These are phyloP conservation scores for Prostheceraeus crozeri DNA, from an alignment of 2,888 invertebrate species.

Conservation along the genomic window DNA sequence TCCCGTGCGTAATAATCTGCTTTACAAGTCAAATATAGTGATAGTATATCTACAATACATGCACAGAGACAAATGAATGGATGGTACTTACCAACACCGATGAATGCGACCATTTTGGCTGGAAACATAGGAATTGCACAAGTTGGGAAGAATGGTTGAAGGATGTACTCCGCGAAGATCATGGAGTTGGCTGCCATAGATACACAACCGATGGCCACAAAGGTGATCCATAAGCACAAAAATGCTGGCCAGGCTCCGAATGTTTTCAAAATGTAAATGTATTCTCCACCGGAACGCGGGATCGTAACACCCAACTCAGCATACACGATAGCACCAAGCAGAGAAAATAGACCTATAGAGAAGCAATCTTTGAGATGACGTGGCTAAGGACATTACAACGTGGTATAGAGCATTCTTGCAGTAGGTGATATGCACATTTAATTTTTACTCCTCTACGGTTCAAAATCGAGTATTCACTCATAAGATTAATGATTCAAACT, in stretches of 20 bases:
- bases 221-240: constrained; percentile 52
- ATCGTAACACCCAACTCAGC: constrained; percentile 83
- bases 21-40: too few relatives aligned
- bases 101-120: constrained; percentile 46
- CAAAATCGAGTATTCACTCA: too few relatives aligned
- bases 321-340: constrained; percentile 77
- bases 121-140: constrained; percentile 48
- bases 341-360: too few relatives aligned
- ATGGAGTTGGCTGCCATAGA: constrained; percentile 52
- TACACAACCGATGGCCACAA: constrained; percentile 51
- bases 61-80: too few relatives aligned
- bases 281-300: constrained; percentile 61
- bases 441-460: too few relatives aligned
- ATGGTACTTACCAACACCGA: constrained; percentile 51
- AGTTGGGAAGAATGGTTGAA: constrained; percentile 48
- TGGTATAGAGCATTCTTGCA: too few relatives aligned
- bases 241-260: constrained; percentile 53
- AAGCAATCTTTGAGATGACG: too few relatives aligned
- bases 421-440: too few relatives aligned
- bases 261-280: constrained; percentile 58
- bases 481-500: too few relatives aligned
- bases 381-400: too few relatives aligned
- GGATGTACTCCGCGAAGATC: constrained; percentile 51
- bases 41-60: too few relatives aligned
- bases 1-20: too few relatives aligned